A percentile compares a stretch with the other conserved stretches of the same genome.
phyloP scores from a whole-genome alignment of 2,888 invertebrate species.

The Aporophyla nigra region DNA sequence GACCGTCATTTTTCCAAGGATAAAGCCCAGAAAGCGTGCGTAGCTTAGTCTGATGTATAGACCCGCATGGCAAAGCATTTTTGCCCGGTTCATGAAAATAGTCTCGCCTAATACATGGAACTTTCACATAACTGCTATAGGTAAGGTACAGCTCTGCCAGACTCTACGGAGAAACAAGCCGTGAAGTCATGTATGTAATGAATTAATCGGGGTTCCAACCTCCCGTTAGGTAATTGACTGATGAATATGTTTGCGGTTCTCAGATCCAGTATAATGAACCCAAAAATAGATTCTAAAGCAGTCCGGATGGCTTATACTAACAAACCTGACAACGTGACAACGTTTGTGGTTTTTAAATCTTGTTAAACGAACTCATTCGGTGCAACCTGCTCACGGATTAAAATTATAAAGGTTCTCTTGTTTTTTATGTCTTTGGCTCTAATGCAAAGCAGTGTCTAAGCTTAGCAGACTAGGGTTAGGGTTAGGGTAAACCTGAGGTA shows the following conservation, averaged over 20 bases:
- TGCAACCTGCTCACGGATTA: background rate
- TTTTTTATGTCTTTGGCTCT: background rate
- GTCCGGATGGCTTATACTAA: background rate
- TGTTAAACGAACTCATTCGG: background rate
- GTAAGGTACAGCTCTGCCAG: no score
- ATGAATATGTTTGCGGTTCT: slow-evolving; percentile 4
- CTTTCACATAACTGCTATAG: no score
- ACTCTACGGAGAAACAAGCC: no score
- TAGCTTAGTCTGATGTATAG: no score
- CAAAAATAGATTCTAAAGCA: background rate
- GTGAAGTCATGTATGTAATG: no score
- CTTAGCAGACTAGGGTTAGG: no score
- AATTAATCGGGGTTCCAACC: background rate
- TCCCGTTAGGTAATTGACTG: background rate
- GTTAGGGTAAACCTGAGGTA: no score
- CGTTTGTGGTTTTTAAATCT: background rate
- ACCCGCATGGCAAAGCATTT: no score
- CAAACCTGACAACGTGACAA: background rate
- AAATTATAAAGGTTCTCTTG: background rate
- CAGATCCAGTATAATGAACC: slow-evolving; percentile 6
- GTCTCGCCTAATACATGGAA: no score
- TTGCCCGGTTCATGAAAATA: no score
- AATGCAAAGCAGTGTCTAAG: background rate
- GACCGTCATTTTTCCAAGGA: no score
- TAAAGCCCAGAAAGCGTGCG: no score